A percentile compares a stretch with the other conserved stretches of the same genome.
Conservation (phyloP, 2,888 invertebrate species). For the Schizaphis graminum region DNA sequence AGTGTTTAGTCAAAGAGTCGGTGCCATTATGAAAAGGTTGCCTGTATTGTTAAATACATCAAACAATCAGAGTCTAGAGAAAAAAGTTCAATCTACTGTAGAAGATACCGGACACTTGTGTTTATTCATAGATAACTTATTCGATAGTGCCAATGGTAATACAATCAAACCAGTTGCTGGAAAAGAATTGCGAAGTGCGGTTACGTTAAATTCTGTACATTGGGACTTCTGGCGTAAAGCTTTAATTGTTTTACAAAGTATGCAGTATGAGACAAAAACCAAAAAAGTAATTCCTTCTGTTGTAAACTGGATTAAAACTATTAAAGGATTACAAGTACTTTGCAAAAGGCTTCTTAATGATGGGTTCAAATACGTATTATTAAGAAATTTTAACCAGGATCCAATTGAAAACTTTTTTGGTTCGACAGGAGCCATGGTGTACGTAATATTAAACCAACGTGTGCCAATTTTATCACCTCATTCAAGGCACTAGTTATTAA, state of each 20-base stretch:
- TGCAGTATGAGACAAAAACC: not conserved
- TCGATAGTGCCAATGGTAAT: not conserved
- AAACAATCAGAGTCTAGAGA: not conserved
- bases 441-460: too few species aligned
- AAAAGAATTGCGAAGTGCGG: not conserved
- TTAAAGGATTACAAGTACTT: slow-evolving; percentile 4
- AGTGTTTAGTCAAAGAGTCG: slow-evolving; percentile 32
- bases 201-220: not conserved
- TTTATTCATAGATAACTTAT: not conserved
- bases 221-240: slow-evolving; percentile 26
- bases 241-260: slow-evolving; percentile 5
- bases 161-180: not conserved
- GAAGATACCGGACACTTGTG: not conserved
- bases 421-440: slow-evolving; percentile 18
- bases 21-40: slow-evolving; percentile 33
- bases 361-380: not conserved
- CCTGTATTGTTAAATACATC: not conserved
- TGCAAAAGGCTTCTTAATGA: not conserved
- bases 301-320: slow-evolving; percentile 32
- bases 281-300: not conserved
- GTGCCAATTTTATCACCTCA: too few species aligned
- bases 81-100: not conserved
- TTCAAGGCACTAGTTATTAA: too few species aligned
- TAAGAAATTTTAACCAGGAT: slow-evolving; percentile 29
- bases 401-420: slow-evolving; percentile 44